Evolutionary conservation across 1,140 invertebrate species (phyloP).

Genomic region (Gerris buenoi): DNA sequence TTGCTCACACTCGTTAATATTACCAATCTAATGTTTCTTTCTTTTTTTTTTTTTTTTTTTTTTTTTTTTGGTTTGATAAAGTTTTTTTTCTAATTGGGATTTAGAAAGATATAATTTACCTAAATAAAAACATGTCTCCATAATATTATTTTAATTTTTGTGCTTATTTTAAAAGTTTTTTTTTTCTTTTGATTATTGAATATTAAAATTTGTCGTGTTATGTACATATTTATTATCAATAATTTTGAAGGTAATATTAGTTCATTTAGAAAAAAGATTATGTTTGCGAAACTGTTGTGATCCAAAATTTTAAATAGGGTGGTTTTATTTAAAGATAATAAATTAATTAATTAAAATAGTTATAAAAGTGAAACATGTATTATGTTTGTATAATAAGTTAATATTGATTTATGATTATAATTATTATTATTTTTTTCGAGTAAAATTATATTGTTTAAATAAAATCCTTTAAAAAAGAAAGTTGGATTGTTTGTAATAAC

Average conservation of each 20-base stretch:
- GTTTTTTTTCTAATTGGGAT: too few species aligned
- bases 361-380: not conserved
- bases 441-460: not conserved
- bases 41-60: not conserved
- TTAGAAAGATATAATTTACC: too few species aligned
- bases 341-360: too few species aligned
- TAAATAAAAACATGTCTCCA: too few species aligned
- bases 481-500: not conserved
- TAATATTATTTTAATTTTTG: too few species aligned
- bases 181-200: too few species aligned
- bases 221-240: too few species aligned
- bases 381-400: not conserved
- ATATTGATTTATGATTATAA: not conserved
- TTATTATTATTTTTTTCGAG: not conserved
- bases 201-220: too few species aligned
- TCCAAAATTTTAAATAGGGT: not conserved
- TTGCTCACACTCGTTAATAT: not conserved
- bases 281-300: not conserved
- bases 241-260: too few species aligned
- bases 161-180: too few species aligned
- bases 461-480: not conserved
- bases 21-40: not conserved
- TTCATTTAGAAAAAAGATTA: not conserved
- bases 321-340: not conserved
- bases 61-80: not conserved